Evolutionary conservation across 1,140 invertebrate species (phyloP), one percentile per base, ranked within the genome.

Genomic region (Listronotus bonariensis): DNA sequence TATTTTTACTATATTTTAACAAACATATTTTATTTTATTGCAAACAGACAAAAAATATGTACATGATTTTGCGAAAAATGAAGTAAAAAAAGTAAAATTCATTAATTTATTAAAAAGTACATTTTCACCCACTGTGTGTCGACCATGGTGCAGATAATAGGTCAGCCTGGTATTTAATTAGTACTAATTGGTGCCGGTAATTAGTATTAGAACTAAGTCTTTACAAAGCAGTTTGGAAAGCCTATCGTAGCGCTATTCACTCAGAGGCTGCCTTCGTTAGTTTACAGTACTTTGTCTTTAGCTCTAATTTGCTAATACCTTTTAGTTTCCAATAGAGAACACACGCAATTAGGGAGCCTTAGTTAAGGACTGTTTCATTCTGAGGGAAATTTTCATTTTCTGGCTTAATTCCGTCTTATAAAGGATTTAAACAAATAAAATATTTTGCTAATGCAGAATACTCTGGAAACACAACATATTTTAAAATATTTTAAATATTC

Each of bases 121-220:
- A n/a, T 51, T 17, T 32, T 12, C 10, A 20, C 41, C 18, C 17
- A 12, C 14, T 55, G 17, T 38, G 45, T 26, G 60, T 49, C 62
- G 63, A 63, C 54, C 54, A 10, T 42, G 57, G 49, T 62, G 67
- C 55, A 68, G 70, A 72, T 75, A 75, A 72, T 75, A 72, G 71
- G 68, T 71, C 69, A 75, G 62, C 70, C 61, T 57, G 60, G 66
- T 68, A 69, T 71, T 72, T 74, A 73, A 71, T 73, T 76, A 74
- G 65, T 59, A 63, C 68, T 73, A 70, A 73, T 73, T 75, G 73
- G 70, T 64, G 63, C 61, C 70, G 55, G 72, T 73, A 75, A 75
- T 75, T 75, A 75, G 72, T 75, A 73, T 74, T 71, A 75, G 68
- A 71, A 73, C 67, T 72, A 69, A 72, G 70, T 69, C 70, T 70